Evolutionary conservation across 2,888 invertebrate species (phyloP).

Genomic region (Drosophila prolongata): DNA sequence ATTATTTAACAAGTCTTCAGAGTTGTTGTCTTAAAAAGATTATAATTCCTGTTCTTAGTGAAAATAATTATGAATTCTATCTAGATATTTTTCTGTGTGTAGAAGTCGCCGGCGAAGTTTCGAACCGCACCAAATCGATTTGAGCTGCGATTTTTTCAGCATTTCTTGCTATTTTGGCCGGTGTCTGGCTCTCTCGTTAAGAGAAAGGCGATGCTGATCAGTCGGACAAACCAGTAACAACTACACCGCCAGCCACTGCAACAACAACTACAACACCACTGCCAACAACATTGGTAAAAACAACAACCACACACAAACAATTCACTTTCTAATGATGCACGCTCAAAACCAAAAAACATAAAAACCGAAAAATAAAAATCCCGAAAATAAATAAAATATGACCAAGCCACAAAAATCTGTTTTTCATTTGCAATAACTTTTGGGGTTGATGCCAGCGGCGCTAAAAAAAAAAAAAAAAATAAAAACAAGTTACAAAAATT

Average conservation of each 20-base stretch:
- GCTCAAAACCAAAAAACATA: conserved; percentile 1
- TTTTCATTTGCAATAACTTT: conserved; percentile 46
- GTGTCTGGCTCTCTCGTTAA: conserved; percentile 30
- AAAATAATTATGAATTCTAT: too few species aligned
- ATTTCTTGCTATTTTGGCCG: conserved; percentile 23
- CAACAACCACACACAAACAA: conserved; percentile 31
- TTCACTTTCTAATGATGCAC: conserved; percentile 50
- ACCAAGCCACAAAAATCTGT: conserved; percentile 33
- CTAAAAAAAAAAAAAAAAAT: not conserved
- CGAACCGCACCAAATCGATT: conserved; percentile 45
- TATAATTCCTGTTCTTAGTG: too few species aligned
- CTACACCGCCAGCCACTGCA: conserved; percentile 1
- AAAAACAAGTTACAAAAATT: conserved; percentile 20
- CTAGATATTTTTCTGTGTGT: not conserved
- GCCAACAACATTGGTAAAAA: not conserved
- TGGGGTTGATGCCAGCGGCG: conserved; percentile 29
- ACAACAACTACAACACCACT: not conserved
- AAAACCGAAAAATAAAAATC: conserved; percentile 17
- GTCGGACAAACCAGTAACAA: conserved; percentile 30
- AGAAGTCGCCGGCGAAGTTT: conserved; percentile 11
- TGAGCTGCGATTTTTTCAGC: conserved; percentile 42
- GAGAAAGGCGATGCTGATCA: conserved; percentile 46
- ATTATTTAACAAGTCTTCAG: too few species aligned
- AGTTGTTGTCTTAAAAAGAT: too few species aligned
- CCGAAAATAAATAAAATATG: conserved; percentile 32